Conservation (phyloP, 2,888 invertebrate genomes). For the Cistogaster globosa region DNA sequence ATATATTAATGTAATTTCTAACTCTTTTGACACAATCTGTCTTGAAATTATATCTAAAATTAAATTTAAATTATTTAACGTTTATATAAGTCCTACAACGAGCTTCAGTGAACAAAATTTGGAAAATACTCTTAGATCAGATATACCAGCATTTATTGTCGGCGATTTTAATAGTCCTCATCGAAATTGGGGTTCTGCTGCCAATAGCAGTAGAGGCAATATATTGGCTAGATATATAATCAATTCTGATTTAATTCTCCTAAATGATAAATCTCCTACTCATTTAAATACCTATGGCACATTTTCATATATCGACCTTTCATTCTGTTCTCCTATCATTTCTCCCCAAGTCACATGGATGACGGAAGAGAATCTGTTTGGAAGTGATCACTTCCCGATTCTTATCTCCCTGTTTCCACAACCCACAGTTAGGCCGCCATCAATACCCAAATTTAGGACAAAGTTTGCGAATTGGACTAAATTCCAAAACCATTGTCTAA, state of each 20-base stretch:
- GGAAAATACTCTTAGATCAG: neutral
- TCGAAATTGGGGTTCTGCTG: constrained; percentile 30
- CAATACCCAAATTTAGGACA: neutral
- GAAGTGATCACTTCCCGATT: constrained; percentile 59
- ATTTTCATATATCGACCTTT: constrained; percentile 68
- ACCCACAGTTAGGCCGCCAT: neutral
- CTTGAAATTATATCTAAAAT: constrained; percentile 11
- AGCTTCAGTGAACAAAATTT: too few species aligned
- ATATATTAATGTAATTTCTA: neutral
- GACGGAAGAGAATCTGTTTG: constrained; percentile 28
- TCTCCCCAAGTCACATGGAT: constrained; percentile 35
- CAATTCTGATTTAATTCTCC: constrained; percentile 18
- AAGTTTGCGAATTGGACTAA: constrained; percentile 1
- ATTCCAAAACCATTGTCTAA: neutral
- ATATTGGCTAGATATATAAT: constrained; percentile 32
- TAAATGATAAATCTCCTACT: constrained; percentile 65
- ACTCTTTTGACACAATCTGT: neutral
- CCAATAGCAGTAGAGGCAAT: neutral
- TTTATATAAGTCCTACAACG: too few species aligned
- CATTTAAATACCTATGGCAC: constrained; percentile 68
- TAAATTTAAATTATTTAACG: neutral
- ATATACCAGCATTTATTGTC: neutral
- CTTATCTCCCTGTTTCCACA: constrained; percentile 19
- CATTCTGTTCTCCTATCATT: constrained; percentile 61
- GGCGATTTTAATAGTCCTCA: too few species aligned